phyloP scores from a whole-genome alignment of 2,113 vertebrate species.

The Oncorhynchus gorbuscha region DNA sequence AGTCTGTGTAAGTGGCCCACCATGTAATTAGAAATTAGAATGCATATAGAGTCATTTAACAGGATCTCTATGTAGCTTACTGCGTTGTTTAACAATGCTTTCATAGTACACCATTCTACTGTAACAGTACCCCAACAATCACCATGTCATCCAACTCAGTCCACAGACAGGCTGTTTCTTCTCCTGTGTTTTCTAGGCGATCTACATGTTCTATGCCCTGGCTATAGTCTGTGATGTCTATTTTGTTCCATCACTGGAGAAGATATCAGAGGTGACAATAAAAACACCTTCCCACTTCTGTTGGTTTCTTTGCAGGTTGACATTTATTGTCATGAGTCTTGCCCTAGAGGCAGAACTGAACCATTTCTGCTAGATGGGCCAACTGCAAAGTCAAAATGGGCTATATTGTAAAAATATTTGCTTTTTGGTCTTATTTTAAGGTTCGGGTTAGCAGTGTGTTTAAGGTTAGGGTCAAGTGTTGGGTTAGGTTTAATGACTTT shows the following conservation, averaged over 20 bases:
- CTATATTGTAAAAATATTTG: too few relatives aligned
- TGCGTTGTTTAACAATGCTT: background rate
- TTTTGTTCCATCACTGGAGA: slow-evolving; percentile 80
- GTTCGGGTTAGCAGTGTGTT: too few relatives aligned
- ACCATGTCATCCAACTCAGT: background rate
- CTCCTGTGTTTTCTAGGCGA: slow-evolving; percentile 62
- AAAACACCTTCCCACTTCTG: background rate
- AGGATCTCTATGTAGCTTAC: background rate
- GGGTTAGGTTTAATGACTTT: too few relatives aligned
- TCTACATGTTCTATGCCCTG: slow-evolving; percentile 80
- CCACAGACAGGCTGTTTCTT: background rate
- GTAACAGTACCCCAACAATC: background rate
- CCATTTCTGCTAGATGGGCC: too few relatives aligned
- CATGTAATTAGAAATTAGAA: background rate
- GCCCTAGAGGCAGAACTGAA: too few relatives aligned
- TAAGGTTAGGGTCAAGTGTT: too few relatives aligned
- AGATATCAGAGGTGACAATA: slow-evolving; percentile 73
- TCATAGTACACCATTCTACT: background rate
- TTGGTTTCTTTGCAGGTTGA: background rate
- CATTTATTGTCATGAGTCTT: too few relatives aligned
- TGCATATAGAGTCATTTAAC: background rate
- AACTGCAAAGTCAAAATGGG: too few relatives aligned
- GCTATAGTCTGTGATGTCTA: slow-evolving; percentile 79
- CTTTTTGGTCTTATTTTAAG: too few relatives aligned
- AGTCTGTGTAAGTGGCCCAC: slow-evolving; percentile 72